Evolutionary conservation across 2,797 vertebrate species (phyloP).

Genomic region (Huso huso): DNA sequence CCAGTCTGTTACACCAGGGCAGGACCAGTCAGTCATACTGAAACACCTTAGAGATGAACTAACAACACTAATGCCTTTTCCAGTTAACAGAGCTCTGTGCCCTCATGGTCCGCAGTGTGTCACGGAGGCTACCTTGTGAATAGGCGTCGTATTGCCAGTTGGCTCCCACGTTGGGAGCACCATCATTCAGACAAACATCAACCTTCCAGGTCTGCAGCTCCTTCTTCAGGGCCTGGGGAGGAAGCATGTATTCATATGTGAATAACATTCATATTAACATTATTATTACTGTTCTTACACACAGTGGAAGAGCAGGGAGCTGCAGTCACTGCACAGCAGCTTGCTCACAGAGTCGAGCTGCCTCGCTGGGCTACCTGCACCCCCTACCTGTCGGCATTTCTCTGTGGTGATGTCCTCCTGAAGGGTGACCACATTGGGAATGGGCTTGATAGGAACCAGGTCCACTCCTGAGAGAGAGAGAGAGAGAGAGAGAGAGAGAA

Average conservation of each 20-base stretch:
- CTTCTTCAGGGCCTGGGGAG: conserved; percentile 70
- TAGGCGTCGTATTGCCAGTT: conserved; percentile 93
- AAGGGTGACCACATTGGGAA: conserved; percentile 80
- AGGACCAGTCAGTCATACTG: no score
- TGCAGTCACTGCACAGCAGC: background rate
- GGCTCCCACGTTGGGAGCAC: conserved; percentile 88
- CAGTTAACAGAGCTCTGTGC: no score
- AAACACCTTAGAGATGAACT: no score
- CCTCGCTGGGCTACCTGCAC: no score
- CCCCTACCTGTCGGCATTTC: conserved; percentile 79
- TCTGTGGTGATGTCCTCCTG: conserved; percentile 95
- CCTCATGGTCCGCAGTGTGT: no score
- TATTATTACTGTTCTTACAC: background rate
- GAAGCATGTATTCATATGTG: background rate
- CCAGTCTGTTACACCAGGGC: no score
- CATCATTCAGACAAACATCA: conserved; percentile 90
- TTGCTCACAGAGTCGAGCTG: background rate
- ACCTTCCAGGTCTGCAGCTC: conserved; percentile 96
- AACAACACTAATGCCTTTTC: background rate
- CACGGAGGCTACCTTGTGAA: conserved; percentile 68
- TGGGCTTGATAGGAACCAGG: conserved; percentile 84
- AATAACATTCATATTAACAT: background rate
- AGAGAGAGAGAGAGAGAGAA: background rate
- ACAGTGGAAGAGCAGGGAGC: background rate
- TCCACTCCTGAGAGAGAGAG: conserved; percentile 69